phyloP scores from a whole-genome alignment of 2,113 vertebrate species.

The Gavia stellata region DNA sequence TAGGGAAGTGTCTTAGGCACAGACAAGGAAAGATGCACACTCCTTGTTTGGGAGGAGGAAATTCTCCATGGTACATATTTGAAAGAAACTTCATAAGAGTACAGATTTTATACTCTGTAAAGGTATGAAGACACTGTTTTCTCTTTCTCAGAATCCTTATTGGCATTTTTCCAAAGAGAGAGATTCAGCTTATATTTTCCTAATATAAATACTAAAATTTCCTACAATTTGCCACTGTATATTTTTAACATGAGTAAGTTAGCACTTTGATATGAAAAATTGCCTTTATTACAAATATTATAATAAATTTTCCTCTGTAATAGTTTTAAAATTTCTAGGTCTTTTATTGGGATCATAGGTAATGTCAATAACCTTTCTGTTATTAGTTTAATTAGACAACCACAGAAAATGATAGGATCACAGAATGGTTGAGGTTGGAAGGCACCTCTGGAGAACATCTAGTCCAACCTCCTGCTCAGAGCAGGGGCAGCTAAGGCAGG shows the following conservation, averaged over 20 bases:
- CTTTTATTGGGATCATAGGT: background rate
- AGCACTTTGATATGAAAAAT: background rate
- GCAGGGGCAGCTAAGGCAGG: background rate
- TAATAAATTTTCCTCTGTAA: background rate
- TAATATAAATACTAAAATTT: background rate
- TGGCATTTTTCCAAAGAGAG: background rate
- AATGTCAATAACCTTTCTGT: background rate
- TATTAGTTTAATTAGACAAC: background rate
- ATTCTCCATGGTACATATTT: background rate
- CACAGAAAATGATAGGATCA: background rate
- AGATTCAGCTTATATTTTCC: background rate
- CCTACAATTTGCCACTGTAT: background rate
- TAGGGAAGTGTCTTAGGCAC: background rate
- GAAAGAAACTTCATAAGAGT: background rate
- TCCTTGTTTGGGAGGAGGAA: background rate
- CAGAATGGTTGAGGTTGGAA: background rate
- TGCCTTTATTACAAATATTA: background rate
- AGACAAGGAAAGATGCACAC: background rate
- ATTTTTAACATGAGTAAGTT: background rate
- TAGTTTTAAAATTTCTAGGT: background rate
- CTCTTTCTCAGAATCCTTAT: background rate
- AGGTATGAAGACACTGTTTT: background rate
- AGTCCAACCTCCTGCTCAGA: background rate
- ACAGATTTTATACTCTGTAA: background rate
- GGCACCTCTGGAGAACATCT: background rate